These are phyloP conservation scores for Triplophysa tibetana DNA, from an alignment of 2,113 vertebrate genomes.

Conservation along the genomic window DNA sequence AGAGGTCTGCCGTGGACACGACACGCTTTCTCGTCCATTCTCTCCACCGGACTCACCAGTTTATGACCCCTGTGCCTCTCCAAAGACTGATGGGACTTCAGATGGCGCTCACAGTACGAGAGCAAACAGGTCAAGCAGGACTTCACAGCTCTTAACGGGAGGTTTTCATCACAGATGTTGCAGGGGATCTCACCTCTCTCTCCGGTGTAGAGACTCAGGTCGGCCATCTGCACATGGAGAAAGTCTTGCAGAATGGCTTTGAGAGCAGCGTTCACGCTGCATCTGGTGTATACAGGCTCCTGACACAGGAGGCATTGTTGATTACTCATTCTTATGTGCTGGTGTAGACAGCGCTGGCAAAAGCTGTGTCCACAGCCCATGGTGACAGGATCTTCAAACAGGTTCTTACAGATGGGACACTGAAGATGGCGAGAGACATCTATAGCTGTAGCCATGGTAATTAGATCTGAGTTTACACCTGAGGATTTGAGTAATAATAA, in stretches of 20 bases:
- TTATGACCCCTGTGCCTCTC: constrained; percentile 83
- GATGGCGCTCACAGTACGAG: constrained; percentile 86
- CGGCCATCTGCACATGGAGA: neutral
- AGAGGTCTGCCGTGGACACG: constrained; percentile 82
- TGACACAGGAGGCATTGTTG: constrained; percentile 58
- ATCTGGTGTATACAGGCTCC: accelerated
- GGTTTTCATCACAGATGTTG: constrained; percentile 80
- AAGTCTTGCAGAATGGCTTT: constrained; percentile 36
- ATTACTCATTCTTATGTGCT: accelerated
- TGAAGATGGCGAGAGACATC: constrained; percentile 39
- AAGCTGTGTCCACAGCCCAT: constrained; percentile 66
- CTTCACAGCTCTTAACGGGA: constrained; percentile 79
- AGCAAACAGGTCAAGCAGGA: constrained; percentile 88
- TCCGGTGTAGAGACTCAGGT: neutral
- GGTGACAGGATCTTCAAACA: constrained; percentile 61
- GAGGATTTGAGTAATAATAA: no score
- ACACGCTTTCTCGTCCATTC: constrained; percentile 86
- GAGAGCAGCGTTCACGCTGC: constrained; percentile 54
- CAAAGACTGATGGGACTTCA: constrained; percentile 79
- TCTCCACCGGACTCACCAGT: constrained; percentile 80
- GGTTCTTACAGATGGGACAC: constrained; percentile 61
- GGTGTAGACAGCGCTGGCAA: constrained; percentile 51
- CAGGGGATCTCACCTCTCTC: constrained; percentile 78
- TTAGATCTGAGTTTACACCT: neutral
- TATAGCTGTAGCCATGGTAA: neutral